Conservation (phyloP, 1,140 invertebrate species). For the Drosophila nikananu region DNA sequence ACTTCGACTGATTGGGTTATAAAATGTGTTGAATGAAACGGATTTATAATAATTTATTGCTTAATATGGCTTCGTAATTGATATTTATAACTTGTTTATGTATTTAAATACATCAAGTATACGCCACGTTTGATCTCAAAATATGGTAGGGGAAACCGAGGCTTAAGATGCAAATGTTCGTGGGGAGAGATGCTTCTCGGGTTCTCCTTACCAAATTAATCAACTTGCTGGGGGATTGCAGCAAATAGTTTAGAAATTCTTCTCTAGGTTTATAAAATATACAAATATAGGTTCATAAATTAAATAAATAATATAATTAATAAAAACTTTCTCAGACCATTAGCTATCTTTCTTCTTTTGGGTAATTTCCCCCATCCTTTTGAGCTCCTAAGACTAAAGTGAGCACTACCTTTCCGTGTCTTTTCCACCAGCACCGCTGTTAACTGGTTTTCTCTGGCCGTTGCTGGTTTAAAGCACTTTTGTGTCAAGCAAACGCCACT, state of each 20-base stretch:
- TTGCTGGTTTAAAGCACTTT: not conserved
- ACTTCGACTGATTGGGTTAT: not conserved
- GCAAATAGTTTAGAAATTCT: not conserved
- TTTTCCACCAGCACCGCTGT: not conserved
- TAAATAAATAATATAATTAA: not conserved
- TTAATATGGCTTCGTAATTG: not conserved
- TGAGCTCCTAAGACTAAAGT: not conserved
- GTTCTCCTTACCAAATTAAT: not conserved
- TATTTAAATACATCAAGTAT: not conserved
- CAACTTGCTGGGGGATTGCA: not conserved
- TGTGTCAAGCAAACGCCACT: slow-evolving; percentile 13
- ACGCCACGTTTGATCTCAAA: not conserved
- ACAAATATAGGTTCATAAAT: too few relatives aligned
- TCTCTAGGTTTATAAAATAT: too few relatives aligned
- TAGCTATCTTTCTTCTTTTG: not conserved
- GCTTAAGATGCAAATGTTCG: not conserved
- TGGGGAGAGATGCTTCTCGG: not conserved
- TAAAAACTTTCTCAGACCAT: too few relatives aligned
- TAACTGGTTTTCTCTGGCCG: slow-evolving; percentile 13
- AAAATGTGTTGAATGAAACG: not conserved
- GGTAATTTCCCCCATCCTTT: not conserved
- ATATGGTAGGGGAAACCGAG: not conserved
- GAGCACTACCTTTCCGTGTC: not conserved
- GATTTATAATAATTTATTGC: not conserved
- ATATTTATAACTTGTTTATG: not conserved